Conservation (phyloP, 2,113 vertebrate genomes). For the Loxodonta africana region DNA sequence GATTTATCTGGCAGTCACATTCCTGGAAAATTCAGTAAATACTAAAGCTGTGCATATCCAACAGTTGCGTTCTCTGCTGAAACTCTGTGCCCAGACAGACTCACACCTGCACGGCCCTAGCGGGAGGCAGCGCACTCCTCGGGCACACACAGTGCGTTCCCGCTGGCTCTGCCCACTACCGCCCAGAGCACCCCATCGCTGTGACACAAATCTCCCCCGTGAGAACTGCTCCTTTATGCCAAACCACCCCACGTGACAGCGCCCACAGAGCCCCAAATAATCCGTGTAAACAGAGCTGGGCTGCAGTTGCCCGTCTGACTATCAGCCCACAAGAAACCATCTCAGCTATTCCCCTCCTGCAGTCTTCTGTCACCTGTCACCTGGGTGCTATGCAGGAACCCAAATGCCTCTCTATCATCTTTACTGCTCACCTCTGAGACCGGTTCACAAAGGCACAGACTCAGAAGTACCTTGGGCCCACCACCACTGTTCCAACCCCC, state of each 20-base stretch:
- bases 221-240: background rate
- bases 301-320: background rate
- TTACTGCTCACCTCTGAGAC: background rate
- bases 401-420: background rate
- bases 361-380: background rate
- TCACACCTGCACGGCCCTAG: background rate
- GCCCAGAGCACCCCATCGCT: background rate
- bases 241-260: background rate
- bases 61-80: background rate
- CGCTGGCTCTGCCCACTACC: too few species aligned
- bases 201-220: background rate
- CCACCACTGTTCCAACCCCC: background rate
- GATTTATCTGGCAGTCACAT: background rate
- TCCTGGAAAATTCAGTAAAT: background rate
- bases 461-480: background rate
- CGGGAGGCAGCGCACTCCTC: rapidly evolving
- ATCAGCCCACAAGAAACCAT: background rate
- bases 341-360: background rate
- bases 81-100: background rate
- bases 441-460: background rate
- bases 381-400: background rate
- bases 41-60: background rate
- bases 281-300: rapidly evolving
- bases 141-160: rapidly evolving
- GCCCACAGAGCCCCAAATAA: background rate